Evolutionary conservation across 2,797 vertebrate genomes (phyloP).

Genomic region (Tapirus indicus): DNA sequence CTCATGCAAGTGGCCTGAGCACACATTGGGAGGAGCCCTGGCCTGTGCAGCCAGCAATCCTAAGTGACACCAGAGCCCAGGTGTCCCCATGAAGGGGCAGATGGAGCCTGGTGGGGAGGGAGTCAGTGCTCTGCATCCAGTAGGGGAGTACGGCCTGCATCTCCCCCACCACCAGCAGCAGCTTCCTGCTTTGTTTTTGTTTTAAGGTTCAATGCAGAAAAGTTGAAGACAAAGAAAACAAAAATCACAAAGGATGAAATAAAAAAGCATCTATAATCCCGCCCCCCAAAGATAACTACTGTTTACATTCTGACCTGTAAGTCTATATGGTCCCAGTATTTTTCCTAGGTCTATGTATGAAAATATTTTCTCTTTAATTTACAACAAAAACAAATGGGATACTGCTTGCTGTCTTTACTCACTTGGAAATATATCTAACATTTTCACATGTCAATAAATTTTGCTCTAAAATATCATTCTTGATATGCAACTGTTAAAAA

Average conservation of each 20-base stretch:
- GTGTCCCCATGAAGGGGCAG: neutral
- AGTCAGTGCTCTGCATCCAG: neutral
- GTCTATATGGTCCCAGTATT: neutral
- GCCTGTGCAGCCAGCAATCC: neutral
- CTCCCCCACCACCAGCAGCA: neutral
- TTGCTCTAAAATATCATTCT: slow-evolving; percentile 1
- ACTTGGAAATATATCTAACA: slow-evolving; percentile 40
- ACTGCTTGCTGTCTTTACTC: neutral
- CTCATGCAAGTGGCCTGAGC: neutral
- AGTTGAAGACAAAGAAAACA: neutral
- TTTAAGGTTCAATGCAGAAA: neutral
- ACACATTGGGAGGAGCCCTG: neutral
- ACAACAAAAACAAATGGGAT: neutral
- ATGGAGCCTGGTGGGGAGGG: too few relatives aligned
- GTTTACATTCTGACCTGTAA: neutral
- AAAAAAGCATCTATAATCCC: neutral
- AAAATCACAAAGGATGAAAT: neutral
- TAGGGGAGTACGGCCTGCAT: neutral
- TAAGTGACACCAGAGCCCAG: neutral
- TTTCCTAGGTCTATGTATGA: neutral
- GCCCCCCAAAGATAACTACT: neutral
- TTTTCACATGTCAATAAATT: slow-evolving; percentile 52
- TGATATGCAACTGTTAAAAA: neutral
- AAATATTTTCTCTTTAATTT: slow-evolving; percentile 33
- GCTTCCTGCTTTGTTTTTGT: neutral